Base-by-base conservation (phyloP, 2,113 vertebrate species). In the Siphamia tubifer region DNA sequence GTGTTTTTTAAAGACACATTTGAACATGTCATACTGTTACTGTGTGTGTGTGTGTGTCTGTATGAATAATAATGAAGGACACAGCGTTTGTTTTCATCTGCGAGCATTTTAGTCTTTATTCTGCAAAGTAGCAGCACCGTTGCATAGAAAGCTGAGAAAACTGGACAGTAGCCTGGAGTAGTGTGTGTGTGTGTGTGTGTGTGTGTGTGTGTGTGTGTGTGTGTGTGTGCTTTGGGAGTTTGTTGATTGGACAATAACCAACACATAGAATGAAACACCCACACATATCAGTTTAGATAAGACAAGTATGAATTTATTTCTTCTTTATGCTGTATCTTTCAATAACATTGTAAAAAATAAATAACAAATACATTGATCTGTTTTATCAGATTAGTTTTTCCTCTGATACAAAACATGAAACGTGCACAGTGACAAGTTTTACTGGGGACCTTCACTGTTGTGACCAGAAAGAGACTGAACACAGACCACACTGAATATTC, bases 231-330 rank as follows among this genome's bases (percentile, higher is more conserved):
- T 73, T 31, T 51, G 19, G 52, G 61, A 74, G 49, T 68, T 68
- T 77, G n/a, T n/a, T n/a, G 38, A 66, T 8, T 65, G 60, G 39
- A 73, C 30, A 68, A n/a, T 36, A 6, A 24, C 73, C 64, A 83
- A 83, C 40, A 68, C 31, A 63, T 71, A 70, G 77, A 84, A 76
- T 76, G 35, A 87, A 64, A 82, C 64, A 0, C 79, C 83, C 79
- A 90, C 84, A 39, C 76, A 1, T 54, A 63, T 48, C 12, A 34
- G 24, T 60, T 75, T 66, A 79, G 81, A 49, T 79, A 77, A 90
- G 90, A 77, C 83, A 87, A 83, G 86, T 86, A 85, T 49, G 78
- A 83, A 90, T 92, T 85, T 88, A 89, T 92, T 92, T 5, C 63
- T 82, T 62, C 67, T 75, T 71, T 39, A 68, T 55, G 30, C 7